Base-by-base conservation (phyloP, 2,888 invertebrate species). In the Caenorhabditis zanzibari region DNA sequence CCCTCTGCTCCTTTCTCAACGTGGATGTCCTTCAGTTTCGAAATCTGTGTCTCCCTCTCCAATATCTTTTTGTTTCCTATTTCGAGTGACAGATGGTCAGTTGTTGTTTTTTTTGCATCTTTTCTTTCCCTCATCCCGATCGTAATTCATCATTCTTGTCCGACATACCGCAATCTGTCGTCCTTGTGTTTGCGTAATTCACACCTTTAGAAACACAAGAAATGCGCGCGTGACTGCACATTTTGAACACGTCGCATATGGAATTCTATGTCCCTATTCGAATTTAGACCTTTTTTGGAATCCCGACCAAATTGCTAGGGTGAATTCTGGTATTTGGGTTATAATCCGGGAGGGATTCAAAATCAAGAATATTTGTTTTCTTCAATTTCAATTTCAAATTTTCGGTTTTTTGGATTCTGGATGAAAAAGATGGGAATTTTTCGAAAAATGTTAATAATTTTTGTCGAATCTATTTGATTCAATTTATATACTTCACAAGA, bases 211-310 rank as follows among this genome's bases (percentile, higher is more conserved):
- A 26, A 28, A 68, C 66, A 59, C 26, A n/a, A 44, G 19, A 68
- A 59, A 68, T 49, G 35, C 69, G 69, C 77, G 77, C 77, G 77
- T 77, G 77, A 77, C 69, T 63, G 44, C 71, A 63, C 41, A 77
- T 77, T 77, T 77, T 41, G 69, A 71, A 77, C 61, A 38, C 72
- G n/a, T 59, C 56, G 38, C 38, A 38, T 12, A 10, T 38, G 54
- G 16, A 16, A 22, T 41, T 35, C 24, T 54, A 14, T 14, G n/a
- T 26, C 28, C 16, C 5, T 26, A 26, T 32, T 3, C 22, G 22
- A 19, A 7, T 19, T 22, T 28, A 19, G 10, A 7, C 6, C 38
- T 32, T 19, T 54, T 19, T 32, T 22, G 1, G 26, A 54, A 47
- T 19, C 19, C 47, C 1, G 44, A 44, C 16, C 16, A 12, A 19